Evolutionary conservation across 2,888 invertebrate genomes (phyloP), one percentile per base, ranked within the genome.

Genomic region (Cheilosia urbana): DNA sequence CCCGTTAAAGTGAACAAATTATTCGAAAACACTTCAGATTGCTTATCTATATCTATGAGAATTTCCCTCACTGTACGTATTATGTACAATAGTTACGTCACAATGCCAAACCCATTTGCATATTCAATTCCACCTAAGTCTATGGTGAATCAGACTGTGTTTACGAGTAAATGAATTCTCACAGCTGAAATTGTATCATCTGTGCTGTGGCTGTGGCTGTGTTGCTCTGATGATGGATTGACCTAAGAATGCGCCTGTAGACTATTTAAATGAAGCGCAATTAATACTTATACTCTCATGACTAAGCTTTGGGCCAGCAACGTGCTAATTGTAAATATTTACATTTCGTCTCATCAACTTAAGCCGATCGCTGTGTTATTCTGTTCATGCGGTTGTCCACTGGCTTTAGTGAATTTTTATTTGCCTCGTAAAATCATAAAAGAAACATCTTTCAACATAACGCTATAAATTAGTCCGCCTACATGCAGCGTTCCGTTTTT

Each of bases 111-210:
- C 60, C 58, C 69, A 82, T 55, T 63, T 75, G 55, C 75, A 66
- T 37, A 13, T 11, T 30, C 53, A 69, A 42, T 49, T 63, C 49
- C 11, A 58, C 1, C 55, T 30, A 53, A 63, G 17, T 13, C 60
- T 15, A 47, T 17, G 27, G 65, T 82, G 81, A 82, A 58, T 82
- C 76, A 82, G n/a, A 19, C 40, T 58, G 55, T 57, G 63, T 68
- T 37, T 37, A 37, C 37, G 37, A 37, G 37, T 63, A 37, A 30
- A 27, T 19, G 49, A 69, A 58, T 65, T 79, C 47, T 40, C 34
- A 58, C 19, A 34, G 24, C 17, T 34, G 5, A 51, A 81, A 81
- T 76, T 81, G 76, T 81, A 81, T 81, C 75, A 81, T 71, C 63
- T 42, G 30, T 45, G 19, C n/a, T 21, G 21, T 21, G 2, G n/a